phyloP scores from a whole-genome alignment of 1,140 invertebrate genomes.

The Calephelis nemesis region DNA sequence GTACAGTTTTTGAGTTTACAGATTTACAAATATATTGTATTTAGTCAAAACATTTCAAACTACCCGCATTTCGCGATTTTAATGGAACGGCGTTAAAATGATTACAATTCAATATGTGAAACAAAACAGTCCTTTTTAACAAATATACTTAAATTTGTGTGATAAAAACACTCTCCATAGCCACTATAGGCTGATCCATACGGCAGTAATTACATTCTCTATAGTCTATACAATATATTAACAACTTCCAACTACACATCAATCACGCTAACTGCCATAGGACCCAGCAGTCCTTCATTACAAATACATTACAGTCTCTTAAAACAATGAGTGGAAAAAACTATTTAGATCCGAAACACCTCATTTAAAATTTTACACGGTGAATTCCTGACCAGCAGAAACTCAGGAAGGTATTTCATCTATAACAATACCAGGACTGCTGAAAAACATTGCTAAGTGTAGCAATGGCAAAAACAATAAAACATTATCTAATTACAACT shows the following conservation, averaged over 20 bases:
- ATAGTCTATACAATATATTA: slow-evolving; percentile 42
- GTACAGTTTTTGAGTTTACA: slow-evolving; percentile 72
- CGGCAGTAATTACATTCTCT: slow-evolving; percentile 30
- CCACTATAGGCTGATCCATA: slow-evolving; percentile 31
- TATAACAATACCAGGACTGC: slow-evolving; percentile 48
- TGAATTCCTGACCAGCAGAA: slow-evolving; percentile 48
- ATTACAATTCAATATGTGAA: slow-evolving; percentile 46
- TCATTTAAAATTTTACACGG: slow-evolving; percentile 37
- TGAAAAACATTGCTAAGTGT: slow-evolving; percentile 42
- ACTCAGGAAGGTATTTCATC: slow-evolving; percentile 35
- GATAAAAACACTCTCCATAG: slow-evolving; percentile 40
- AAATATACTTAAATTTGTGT: slow-evolving; percentile 54
- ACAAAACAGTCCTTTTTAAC: slow-evolving; percentile 49
- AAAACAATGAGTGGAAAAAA: slow-evolving; percentile 17
- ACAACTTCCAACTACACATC: slow-evolving; percentile 36
- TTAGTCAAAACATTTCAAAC: slow-evolving; percentile 57
- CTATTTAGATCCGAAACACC: slow-evolving; percentile 39
- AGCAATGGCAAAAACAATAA: slow-evolving; percentile 53
- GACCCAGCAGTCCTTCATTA: slow-evolving; percentile 52
- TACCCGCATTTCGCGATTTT: slow-evolving; percentile 47
- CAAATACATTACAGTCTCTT: slow-evolving; percentile 29
- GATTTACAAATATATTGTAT: slow-evolving; percentile 66
- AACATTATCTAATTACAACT: slow-evolving; percentile 50
- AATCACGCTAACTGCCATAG: slow-evolving; percentile 39
- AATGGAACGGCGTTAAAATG: slow-evolving; percentile 38